Percentiles rank a stretch among this genome's conserved stretches.
These are phyloP conservation scores for Perizoma affinitatum DNA, from an alignment of 2,888 invertebrate species.

Conservation along the genomic window DNA sequence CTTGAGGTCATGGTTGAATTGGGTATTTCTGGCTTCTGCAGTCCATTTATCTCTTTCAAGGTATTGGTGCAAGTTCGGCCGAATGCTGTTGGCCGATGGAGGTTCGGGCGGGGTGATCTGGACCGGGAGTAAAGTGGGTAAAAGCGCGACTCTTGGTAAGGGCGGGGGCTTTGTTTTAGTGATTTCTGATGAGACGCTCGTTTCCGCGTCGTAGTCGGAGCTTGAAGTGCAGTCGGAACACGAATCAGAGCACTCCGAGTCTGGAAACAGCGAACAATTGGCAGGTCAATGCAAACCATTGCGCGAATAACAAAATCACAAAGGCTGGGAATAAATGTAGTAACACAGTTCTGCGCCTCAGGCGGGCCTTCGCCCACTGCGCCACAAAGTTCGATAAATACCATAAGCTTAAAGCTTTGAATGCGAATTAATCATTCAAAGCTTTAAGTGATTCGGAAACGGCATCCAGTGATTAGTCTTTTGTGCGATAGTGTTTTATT, in stretches of 20 bases:
- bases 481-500: too few relatives aligned
- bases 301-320: too few relatives aligned
- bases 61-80: slow-evolving; percentile 75
- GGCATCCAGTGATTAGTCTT: too few relatives aligned
- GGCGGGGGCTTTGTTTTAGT: slow-evolving; percentile 63
- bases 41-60: slow-evolving; percentile 75
- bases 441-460: too few relatives aligned
- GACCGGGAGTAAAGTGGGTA: slow-evolving; percentile 58
- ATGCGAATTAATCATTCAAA: too few relatives aligned
- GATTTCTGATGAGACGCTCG: slow-evolving; percentile 50
- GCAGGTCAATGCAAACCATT: too few relatives aligned
- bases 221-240: slow-evolving; percentile 86
- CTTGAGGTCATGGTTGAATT: slow-evolving; percentile 43
- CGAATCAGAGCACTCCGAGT: slow-evolving; percentile 88
- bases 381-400: too few relatives aligned
- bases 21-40: slow-evolving; percentile 51
- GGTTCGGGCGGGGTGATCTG: slow-evolving; percentile 60
- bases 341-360: too few relatives aligned
- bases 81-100: slow-evolving; percentile 63
- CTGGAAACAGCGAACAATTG: slow-evolving; percentile 57
- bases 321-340: too few relatives aligned
- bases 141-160: slow-evolving; percentile 53
- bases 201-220: slow-evolving; percentile 59
- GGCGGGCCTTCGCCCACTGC: too few relatives aligned
- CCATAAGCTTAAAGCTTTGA: too few relatives aligned